Evolutionary conservation across 2,797 vertebrate genomes (phyloP), one percentile per base, ranked within the genome.

Genomic region (Lithobates sylvaticus): DNA sequence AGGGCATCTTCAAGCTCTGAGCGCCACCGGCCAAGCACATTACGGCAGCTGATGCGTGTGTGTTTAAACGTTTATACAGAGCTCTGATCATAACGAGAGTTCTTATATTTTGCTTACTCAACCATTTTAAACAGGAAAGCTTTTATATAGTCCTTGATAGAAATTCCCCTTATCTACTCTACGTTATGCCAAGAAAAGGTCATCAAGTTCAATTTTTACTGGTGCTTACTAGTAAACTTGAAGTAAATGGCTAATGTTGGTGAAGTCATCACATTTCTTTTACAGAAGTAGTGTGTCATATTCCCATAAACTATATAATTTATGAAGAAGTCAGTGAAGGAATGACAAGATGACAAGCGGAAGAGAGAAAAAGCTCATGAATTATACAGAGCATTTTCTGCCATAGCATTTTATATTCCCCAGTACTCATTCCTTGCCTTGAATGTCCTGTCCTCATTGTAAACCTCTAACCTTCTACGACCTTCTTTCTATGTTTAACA

Each of bases 301-400:
- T 74, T 75, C 58, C 81, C 26, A 75, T 74, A 65, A 75, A 32
- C 36, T 76, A 36, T 84, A 84, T 78, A 79, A 85, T 85, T 85
- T 36, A 85, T 85, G 50, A 85, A 85, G n/a, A 74, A 50, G 42
- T 74, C n/a, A 78, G 84, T 79, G 76, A 79, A 65, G 36, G 29
- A 79, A 73, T 74, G 47, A 47, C 67, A 85, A 79, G 68, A 79
- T 72, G 83, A 85, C 84, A 85, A 77, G 67, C 72, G 75, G 76
- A 79, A 76, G 32, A 79, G 54, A 79, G 73, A 54, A 81, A 71
- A 77, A 29, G 7, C 34, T 79, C 84, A 85, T 85, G 29, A 79
- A 85, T 85, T 73, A 79, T 73, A 67, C n/a, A 84, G 32, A 18
- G 50, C 26, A 32, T 77, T 42, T 84, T 76, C 18, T 34, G 64